Evolutionary conservation across 1,140 invertebrate species (phyloP).

Genomic region (Watersipora subatra): DNA sequence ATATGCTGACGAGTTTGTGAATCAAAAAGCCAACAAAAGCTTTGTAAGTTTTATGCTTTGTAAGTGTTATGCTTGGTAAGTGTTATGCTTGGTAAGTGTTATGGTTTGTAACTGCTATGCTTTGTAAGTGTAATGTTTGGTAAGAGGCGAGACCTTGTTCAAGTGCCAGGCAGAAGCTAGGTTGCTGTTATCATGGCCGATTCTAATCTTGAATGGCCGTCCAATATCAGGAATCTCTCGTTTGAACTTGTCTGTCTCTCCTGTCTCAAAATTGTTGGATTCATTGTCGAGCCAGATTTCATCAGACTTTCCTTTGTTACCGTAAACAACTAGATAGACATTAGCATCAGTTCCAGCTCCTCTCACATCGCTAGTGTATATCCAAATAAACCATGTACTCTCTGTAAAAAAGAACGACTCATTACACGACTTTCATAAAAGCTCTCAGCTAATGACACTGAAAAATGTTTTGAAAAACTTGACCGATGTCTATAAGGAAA

Average conservation of each 20-base stretch:
- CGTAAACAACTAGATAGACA: slow-evolving; percentile 30
- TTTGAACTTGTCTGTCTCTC: slow-evolving; percentile 31
- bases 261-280: slow-evolving; percentile 33
- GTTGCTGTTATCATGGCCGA: slow-evolving; percentile 36
- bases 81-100: too few relatives aligned
- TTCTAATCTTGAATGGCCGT: slow-evolving; percentile 33
- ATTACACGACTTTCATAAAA: not conserved
- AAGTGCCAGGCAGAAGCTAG: slow-evolving; percentile 33
- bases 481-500: too few relatives aligned
- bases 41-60: too few relatives aligned
- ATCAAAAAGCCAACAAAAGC: too few relatives aligned
- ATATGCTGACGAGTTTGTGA: too few relatives aligned
- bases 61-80: too few relatives aligned
- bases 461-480: not conserved
- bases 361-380: slow-evolving; percentile 29
- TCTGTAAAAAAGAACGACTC: slow-evolving; percentile 19
- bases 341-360: slow-evolving; percentile 35
- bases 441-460: not conserved
- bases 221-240: slow-evolving; percentile 29
- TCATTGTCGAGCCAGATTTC: slow-evolving; percentile 30
- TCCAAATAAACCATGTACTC: slow-evolving; percentile 29
- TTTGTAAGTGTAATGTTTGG: too few relatives aligned
- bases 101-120: too few relatives aligned
- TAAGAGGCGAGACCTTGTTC: slow-evolving; percentile 33
- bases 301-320: slow-evolving; percentile 35